Base-by-base conservation (phyloP, 2,113 vertebrate species). In the Meriones unguiculatus region DNA sequence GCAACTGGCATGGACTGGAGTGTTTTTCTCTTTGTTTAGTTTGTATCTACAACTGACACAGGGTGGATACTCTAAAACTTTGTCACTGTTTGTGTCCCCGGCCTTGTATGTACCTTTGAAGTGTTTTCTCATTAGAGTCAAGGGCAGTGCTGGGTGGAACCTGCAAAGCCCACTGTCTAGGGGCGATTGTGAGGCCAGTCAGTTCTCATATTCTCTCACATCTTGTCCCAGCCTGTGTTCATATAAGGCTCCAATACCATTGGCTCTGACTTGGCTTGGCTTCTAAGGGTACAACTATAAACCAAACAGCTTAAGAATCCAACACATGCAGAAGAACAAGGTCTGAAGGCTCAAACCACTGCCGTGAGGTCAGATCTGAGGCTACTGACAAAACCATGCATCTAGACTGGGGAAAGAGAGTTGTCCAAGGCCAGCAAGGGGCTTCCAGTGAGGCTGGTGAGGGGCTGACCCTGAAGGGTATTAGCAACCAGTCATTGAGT, bases 311-410 rank as follows among this genome's bases (percentile, higher is more conserved):
- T 1, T 7, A 22, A 64, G 25, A 17, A 2, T 1, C 22, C 15
- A 4, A 1, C 1, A 11, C 0, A 22, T 30, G 1, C 8, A 28
- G 35, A 57, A 4, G 7, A 69, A 1, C 6, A 2, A 8, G n/a
- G 22, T 2, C 12, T 18, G 32, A 0, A 2, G 1, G 50, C 0
- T 3, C 13, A 46, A 46, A 20, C 1, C 5, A 2, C 17, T 3
- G 22, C 10, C 8, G 0, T 12, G 13, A 3, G 64, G 1, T 25
- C 2, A 67, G 46, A 0, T 3, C 28, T 7, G 0, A 5, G 3
- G 2, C 0, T 9, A 7, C 25, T 65, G 30, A 38, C 41, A 1
- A 38, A 46, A 25, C 41, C 14, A 13, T 0, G 5, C 32, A 28
- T 13, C 52, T 0, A 8, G 67, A 57, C 4, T 17, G 30, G 8